Percentiles rank a stretch among this genome's conserved stretches.
Conservation (phyloP, 2,888 invertebrate genomes). For the Agapostemon virescens region DNA sequence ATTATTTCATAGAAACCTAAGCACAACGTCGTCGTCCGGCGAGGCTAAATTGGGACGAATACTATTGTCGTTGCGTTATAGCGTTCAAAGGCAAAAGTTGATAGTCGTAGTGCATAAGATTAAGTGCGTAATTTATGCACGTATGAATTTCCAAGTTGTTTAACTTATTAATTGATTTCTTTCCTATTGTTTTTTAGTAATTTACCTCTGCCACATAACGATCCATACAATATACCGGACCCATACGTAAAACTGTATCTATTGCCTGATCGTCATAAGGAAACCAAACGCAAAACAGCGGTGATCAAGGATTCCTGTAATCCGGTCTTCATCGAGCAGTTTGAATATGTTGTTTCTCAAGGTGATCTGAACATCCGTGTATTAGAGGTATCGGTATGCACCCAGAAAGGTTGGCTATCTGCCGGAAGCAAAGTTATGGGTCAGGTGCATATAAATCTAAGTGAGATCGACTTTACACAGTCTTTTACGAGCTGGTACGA, state of each 20-base stretch:
- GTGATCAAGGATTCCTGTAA: slow-evolving; percentile 94
- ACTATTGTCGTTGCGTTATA: slow-evolving; percentile 92
- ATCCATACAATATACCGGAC: slow-evolving; percentile 92
- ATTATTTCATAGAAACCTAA: slow-evolving; percentile 84
- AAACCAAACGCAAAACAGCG: slow-evolving; percentile 92
- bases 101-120: slow-evolving; percentile 94
- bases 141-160: neutral
- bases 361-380: slow-evolving; percentile 89
- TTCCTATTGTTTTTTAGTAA: slow-evolving; percentile 82
- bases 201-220: slow-evolving; percentile 86
- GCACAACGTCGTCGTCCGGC: slow-evolving; percentile 85
- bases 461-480: slow-evolving; percentile 86
- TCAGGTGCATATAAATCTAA: slow-evolving; percentile 87
- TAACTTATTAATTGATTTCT: neutral
- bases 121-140: slow-evolving; percentile 84
- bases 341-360: slow-evolving; percentile 92
- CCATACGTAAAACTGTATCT: slow-evolving; percentile 94
- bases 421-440: slow-evolving; percentile 92
- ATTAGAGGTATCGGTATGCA: slow-evolving; percentile 92
- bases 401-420: slow-evolving; percentile 91
- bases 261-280: slow-evolving; percentile 91
- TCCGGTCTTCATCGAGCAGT: slow-evolving; percentile 94
- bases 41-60: slow-evolving; percentile 90
- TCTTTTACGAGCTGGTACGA: slow-evolving; percentile 89
- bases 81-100: slow-evolving; percentile 90